phyloP scores from a whole-genome alignment of 2,113 vertebrate genomes.

The Rostratula benghalensis region DNA sequence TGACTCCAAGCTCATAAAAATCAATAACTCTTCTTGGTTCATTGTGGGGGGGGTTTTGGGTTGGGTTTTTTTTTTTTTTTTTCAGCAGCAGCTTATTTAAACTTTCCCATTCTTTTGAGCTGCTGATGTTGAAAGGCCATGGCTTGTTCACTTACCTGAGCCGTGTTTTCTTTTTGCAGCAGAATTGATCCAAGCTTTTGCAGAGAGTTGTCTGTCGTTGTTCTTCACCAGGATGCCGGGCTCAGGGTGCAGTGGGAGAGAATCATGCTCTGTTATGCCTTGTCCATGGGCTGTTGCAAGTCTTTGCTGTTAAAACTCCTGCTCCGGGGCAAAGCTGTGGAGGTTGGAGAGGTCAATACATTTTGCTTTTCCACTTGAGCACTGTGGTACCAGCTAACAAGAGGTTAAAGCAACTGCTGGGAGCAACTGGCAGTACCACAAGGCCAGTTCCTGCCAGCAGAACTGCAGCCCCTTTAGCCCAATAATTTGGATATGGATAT shows the following conservation, averaged over 20 bases:
- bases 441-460: not conserved
- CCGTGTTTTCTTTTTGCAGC: not conserved
- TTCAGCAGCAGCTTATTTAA: conserved; percentile 35
- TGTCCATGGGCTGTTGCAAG: not conserved
- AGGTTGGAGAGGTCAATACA: accelerated
- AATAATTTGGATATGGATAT: conserved; percentile 40
- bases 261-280: not conserved
- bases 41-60: too few relatives aligned
- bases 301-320: not conserved
- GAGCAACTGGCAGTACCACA: not conserved
- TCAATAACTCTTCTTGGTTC: not conserved
- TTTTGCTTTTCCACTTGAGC: not conserved
- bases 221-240: not conserved
- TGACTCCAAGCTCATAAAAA: conserved; percentile 46
- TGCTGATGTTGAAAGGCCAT: conserved; percentile 20
- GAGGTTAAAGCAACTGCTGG: not conserved
- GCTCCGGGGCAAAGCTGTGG: not conserved
- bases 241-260: not conserved
- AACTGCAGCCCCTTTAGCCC: not conserved
- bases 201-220: not conserved
- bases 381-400: not conserved
- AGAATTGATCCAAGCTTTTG: conserved; percentile 3
- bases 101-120: conserved; percentile 15
- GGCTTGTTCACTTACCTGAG: not conserved
- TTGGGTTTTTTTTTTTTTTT: not conserved